Base-by-base conservation (phyloP, 2,797 vertebrate species). In the Myiotriccus ornatus region DNA sequence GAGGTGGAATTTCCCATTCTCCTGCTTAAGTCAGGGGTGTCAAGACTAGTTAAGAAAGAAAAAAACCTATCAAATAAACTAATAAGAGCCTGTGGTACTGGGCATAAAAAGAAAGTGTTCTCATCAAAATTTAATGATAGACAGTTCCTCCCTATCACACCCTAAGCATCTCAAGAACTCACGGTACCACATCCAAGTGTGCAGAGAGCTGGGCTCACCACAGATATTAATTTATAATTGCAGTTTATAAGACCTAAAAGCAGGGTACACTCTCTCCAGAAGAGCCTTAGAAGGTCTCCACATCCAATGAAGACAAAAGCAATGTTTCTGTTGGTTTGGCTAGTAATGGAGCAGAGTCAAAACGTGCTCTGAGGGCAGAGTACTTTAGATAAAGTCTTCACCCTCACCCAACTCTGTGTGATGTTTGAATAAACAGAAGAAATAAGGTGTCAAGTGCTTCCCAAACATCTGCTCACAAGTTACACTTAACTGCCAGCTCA, bases 1-100 rank as follows among this genome's bases (percentile, higher is more conserved):
- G 55, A 83, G 62, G 27, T 49, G 53, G 89, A 94, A 92, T 89
- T 92, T 84, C 73, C 79, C 62, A 52, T 69, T 84, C 50, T 90
- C 28, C 71, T 64, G 65, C 75, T 89, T 30, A 55, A 84, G 62
- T 71, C 4, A 2, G 52, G 10, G 27, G 20, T 49, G 39, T 87
- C 71, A 64, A 35, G n/a, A 84, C 24, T 44, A 57, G 57, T 65
- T 83, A 71, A 76, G 46, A 83, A 68, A 70, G 10, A 34, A 84
- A 85, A 78, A 17, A 0, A 0, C 8, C 62, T n/a, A 34, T 44
- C n/a, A 71, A 57, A 76, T 73, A 52, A 87, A 77, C 67, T 28
- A 73, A 10, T 50, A 89, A 74, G n/a, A 60, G 46, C n/a, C n/a
- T 23, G 18, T 69, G 39, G 59, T 57, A 68, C 39, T 37, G 23